Evolutionary conservation across 2,797 vertebrate genomes (phyloP).

Genomic region (Knipowitschia caucasica): DNA sequence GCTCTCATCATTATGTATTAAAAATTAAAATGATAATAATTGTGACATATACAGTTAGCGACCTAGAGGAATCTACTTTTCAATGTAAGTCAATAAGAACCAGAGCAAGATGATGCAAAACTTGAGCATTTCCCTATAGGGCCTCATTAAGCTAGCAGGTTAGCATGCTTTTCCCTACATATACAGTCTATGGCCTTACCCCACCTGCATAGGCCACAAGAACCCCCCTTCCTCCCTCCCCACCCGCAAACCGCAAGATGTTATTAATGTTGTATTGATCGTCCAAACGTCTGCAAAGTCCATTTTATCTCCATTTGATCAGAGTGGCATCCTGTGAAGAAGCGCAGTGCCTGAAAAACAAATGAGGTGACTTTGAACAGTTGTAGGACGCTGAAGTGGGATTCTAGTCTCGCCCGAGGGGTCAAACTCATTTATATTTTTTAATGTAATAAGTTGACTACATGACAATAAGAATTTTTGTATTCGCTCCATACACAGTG

Average conservation of each 20-base stretch:
- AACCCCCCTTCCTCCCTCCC: conserved; percentile 45
- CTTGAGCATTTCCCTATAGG: too few relatives aligned
- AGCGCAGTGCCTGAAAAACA: conserved; percentile 50
- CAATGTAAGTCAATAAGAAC: too few relatives aligned
- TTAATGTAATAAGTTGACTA: conserved; percentile 12
- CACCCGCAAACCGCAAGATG: conserved; percentile 57
- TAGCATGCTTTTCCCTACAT: too few relatives aligned
- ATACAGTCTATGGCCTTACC: too few relatives aligned
- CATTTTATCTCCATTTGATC: conserved; percentile 76
- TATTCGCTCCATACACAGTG: too few relatives aligned
- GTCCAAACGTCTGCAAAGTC: conserved; percentile 62
- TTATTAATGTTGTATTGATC: conserved; percentile 77
- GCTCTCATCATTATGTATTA: too few relatives aligned
- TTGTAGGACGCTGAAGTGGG: conserved; percentile 27
- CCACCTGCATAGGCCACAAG: conserved; percentile 50
- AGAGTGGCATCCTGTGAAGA: conserved; percentile 56
- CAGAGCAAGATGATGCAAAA: too few relatives aligned
- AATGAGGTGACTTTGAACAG: conserved; percentile 41
- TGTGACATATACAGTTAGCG: too few relatives aligned
- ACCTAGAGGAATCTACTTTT: too few relatives aligned
- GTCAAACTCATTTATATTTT: conserved; percentile 4
- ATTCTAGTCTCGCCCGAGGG: conserved; percentile 16
- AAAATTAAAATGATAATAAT: too few relatives aligned
- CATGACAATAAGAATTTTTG: conserved; percentile 32
- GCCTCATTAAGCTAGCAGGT: too few relatives aligned